phyloP scores from a whole-genome alignment of 2,113 vertebrate genomes.

The Sisor rabdophorus region DNA sequence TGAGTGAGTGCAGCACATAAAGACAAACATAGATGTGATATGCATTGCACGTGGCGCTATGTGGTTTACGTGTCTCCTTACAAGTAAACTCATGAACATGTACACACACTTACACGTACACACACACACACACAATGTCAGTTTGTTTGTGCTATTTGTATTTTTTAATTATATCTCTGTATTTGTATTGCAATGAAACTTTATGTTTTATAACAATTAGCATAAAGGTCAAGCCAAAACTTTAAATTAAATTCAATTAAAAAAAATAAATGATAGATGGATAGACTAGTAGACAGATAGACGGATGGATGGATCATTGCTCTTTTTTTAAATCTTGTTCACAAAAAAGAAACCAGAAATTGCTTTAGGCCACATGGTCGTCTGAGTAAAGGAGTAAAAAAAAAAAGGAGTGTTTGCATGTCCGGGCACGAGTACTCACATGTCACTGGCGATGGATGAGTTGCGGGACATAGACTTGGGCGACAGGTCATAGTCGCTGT shows the following conservation, averaged over 20 bases:
- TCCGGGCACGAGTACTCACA: constrained; percentile 70
- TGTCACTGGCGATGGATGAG: constrained; percentile 86
- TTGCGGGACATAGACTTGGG: constrained; percentile 87
- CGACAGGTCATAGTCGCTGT: constrained; percentile 87
- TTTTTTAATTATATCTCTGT: neutral
- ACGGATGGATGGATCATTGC: too few relatives aligned
- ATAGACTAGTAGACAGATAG: too few relatives aligned
- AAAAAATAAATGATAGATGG: too few relatives aligned
- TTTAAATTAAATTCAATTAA: too few relatives aligned
- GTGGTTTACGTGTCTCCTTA: neutral
- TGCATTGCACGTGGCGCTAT: constrained; percentile 1
- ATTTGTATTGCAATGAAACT: neutral
- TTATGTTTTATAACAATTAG: neutral
- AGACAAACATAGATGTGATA: constrained; percentile 15
- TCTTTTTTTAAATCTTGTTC: too few relatives aligned
- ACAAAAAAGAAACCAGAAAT: neutral
- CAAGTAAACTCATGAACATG: neutral
- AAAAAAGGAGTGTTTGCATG: neutral
- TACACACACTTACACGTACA: neutral
- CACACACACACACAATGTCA: neutral
- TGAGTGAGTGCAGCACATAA: neutral
- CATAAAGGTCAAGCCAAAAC: neutral
- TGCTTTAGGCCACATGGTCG: neutral
- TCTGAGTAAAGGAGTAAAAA: neutral
- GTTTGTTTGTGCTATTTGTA: neutral